Evolutionary conservation across 2,113 vertebrate genomes (phyloP).

Genomic region (Poicephalus meyeri): DNA sequence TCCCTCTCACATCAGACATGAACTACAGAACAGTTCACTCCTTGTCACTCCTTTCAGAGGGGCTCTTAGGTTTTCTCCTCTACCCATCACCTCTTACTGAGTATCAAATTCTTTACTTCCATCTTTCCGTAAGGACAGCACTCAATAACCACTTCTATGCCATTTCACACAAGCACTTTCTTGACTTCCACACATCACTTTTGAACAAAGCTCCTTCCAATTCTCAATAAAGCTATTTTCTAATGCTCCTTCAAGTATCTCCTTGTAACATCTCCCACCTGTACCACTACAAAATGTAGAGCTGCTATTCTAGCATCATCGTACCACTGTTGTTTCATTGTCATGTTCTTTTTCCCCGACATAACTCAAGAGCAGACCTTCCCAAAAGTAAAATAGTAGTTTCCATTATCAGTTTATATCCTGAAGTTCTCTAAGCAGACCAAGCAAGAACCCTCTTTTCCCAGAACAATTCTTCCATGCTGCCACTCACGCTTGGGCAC

Average conservation of each 20-base stretch:
- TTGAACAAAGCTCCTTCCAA: not conserved
- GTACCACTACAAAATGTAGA: not conserved
- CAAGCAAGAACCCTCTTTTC: not conserved
- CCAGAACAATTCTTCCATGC: not conserved
- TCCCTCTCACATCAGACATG: not conserved
- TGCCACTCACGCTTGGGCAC: not conserved
- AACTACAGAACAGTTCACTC: not conserved
- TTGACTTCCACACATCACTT: not conserved
- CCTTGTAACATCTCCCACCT: not conserved
- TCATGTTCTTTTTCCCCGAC: not conserved
- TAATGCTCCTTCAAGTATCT: not conserved
- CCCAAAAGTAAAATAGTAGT: not conserved
- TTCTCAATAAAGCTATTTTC: not conserved
- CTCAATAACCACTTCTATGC: not conserved
- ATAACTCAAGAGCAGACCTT: not conserved
- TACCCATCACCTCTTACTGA: not conserved
- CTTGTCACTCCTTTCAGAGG: not conserved
- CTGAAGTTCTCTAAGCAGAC: not conserved
- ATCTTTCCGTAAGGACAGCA: not conserved
- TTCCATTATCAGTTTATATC: not conserved
- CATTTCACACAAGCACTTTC: not conserved
- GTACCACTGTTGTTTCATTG: not conserved
- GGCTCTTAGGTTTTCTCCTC: not conserved
- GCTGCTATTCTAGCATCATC: not conserved
- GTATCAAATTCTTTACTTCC: not conserved